phyloP scores from a whole-genome alignment of 2,888 invertebrate species.

The Aphidoletes aphidimyza region DNA sequence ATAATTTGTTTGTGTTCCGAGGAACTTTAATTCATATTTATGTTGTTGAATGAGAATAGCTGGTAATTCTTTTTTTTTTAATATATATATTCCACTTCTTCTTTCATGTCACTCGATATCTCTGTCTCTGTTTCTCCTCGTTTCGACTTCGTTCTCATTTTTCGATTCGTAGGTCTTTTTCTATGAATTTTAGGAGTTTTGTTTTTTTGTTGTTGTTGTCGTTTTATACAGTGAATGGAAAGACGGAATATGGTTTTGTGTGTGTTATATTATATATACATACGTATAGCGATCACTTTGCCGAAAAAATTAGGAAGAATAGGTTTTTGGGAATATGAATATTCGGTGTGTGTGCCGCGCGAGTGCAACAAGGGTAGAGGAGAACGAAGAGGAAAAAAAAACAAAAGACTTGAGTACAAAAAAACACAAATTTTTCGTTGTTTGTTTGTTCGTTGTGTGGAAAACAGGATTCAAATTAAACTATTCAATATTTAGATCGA shows the following conservation, averaged over 20 bases:
- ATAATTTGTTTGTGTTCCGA: slow-evolving; percentile 39
- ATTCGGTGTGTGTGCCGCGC: slow-evolving; percentile 39
- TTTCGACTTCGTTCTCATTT: too few species aligned
- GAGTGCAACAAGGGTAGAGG: slow-evolving; percentile 23
- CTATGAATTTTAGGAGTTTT: slow-evolving; percentile 47
- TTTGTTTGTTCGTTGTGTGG: slow-evolving; percentile 35
- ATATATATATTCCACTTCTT: background rate
- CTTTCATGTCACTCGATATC: too few species aligned
- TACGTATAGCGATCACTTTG: slow-evolving; percentile 35
- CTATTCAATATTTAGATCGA: slow-evolving; percentile 50
- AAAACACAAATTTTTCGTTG: background rate
- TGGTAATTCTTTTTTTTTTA: slow-evolving; percentile 30
- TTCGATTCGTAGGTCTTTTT: slow-evolving; percentile 40
- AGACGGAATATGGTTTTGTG: background rate
- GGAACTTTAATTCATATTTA: slow-evolving; percentile 21
- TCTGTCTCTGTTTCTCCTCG: slow-evolving; percentile 19
- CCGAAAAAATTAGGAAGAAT: slow-evolving; percentile 53
- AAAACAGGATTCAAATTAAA: slow-evolving; percentile 54
- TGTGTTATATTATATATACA: background rate
- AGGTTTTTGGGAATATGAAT: slow-evolving; percentile 51
- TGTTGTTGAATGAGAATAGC: slow-evolving; percentile 16
- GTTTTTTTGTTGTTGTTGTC: slow-evolving; percentile 25
- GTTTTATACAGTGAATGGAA: background rate
- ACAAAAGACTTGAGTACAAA: slow-evolving; percentile 51
- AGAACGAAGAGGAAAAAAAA: slow-evolving; percentile 37